A percentile compares a stretch with the other conserved stretches of the same genome.
Conservation (phyloP, 2,113 vertebrate species). For the Chrysochloris asiatica region DNA sequence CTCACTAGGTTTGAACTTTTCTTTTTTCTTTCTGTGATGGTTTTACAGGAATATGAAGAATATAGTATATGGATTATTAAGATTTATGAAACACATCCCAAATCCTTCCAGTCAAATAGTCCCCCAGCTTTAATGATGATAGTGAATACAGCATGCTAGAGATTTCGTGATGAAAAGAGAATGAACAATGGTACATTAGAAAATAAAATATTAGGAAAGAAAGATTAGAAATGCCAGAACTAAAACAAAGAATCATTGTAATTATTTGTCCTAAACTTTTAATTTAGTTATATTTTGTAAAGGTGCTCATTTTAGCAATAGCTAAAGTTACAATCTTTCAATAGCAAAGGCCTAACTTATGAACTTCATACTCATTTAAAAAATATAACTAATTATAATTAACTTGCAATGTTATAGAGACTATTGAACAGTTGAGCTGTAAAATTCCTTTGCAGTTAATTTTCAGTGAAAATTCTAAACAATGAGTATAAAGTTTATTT, state of each 20-base stretch:
- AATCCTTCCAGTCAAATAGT: no score
- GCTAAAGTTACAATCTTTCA: not conserved
- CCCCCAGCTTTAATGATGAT: not conserved
- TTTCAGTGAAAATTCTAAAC: not conserved
- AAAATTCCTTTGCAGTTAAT: not conserved
- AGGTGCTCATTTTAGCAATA: not conserved
- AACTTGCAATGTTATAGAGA: not conserved
- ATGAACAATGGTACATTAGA: rapidly evolving
- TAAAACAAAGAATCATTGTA: not conserved
- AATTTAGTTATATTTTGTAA: not conserved
- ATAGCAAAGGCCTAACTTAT: not conserved
- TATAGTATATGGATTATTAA: not conserved
- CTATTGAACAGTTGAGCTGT: not conserved
- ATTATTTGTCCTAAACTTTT: not conserved
- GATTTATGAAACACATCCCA: not conserved
- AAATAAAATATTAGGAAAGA: not conserved
- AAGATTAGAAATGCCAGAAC: no score
- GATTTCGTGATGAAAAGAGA: not conserved
- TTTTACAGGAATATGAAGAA: not conserved
- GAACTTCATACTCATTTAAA: not conserved
- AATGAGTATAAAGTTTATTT: not conserved
- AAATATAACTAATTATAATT: not conserved
- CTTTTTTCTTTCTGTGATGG: not conserved
- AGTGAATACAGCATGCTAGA: no score
- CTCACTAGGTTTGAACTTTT: not conserved